Evolutionary conservation across 1,140 invertebrate species (phyloP).

Genomic region (Lepidurus packardi): DNA sequence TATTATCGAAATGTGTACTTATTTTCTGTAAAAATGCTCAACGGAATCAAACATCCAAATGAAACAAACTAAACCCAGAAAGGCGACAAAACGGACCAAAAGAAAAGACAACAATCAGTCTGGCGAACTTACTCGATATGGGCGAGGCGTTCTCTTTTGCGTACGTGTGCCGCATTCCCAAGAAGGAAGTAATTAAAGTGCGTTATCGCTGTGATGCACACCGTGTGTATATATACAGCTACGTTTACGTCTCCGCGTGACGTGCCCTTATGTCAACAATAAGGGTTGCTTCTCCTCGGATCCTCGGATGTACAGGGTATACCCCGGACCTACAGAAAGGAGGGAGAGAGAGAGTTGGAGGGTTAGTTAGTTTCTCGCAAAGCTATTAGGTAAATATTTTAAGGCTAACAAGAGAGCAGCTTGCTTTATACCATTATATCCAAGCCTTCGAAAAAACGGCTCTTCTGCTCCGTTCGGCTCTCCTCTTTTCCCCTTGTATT

Average conservation of each 20-base stretch:
- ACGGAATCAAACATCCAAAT: background rate
- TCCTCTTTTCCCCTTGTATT: no score
- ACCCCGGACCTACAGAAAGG: background rate
- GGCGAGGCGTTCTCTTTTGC: background rate
- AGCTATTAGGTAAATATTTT: slow-evolving; percentile 22
- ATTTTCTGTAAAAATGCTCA: no score
- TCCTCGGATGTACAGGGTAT: background rate
- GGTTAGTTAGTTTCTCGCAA: slow-evolving; percentile 14
- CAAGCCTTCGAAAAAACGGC: background rate
- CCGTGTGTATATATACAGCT: background rate
- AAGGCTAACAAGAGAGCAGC: slow-evolving; percentile 11
- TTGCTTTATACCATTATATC: background rate
- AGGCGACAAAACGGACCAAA: background rate
- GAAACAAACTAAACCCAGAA: background rate
- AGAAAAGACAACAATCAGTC: background rate
- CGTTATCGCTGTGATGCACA: slow-evolving; percentile 21
- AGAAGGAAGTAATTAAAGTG: slow-evolving; percentile 5
- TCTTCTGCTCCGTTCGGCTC: no score
- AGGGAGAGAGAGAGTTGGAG: background rate
- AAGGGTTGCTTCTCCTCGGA: background rate
- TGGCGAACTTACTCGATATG: slow-evolving; percentile 4
- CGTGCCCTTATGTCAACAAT: slow-evolving; percentile 7
- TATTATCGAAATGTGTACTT: no score
- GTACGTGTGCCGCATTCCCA: background rate
- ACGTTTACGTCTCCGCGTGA: background rate